These are phyloP conservation scores for Caenorhabditis sp. DNA, from an alignment of 2,888 invertebrate genomes.

Conservation along the genomic window DNA sequence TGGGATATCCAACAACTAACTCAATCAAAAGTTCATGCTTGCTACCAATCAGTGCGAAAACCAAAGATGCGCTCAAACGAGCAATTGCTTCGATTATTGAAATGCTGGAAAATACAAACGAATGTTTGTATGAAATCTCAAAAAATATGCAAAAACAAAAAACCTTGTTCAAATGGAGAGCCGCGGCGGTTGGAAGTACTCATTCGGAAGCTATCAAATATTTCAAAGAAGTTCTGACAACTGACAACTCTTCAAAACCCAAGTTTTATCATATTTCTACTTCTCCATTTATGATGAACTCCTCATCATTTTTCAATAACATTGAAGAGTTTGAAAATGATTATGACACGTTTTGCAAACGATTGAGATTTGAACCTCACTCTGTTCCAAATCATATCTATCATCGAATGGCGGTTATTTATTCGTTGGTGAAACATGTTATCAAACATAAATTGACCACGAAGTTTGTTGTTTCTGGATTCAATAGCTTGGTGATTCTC, in stretches of 20 bases:
- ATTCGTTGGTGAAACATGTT: slow-evolving; percentile 29
- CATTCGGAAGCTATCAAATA: slow-evolving; percentile 27
- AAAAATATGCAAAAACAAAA: slow-evolving; percentile 41
- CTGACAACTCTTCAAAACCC: background rate
- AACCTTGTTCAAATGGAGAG: slow-evolving; percentile 39
- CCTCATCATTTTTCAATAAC: slow-evolving; percentile 26
- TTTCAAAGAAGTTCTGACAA: slow-evolving; percentile 12
- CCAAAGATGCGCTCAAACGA: slow-evolving; percentile 31
- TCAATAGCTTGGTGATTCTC: slow-evolving; percentile 26
- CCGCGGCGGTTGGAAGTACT: slow-evolving; percentile 29
- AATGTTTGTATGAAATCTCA: slow-evolving; percentile 38
- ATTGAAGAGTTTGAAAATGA: slow-evolving; percentile 30
- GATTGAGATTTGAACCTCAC: slow-evolving; percentile 40
- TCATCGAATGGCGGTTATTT: slow-evolving; percentile 26
- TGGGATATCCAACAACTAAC: background rate
- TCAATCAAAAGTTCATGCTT: slow-evolving; percentile 10
- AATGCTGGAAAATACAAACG: slow-evolving; percentile 32
- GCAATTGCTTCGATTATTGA: slow-evolving; percentile 13
- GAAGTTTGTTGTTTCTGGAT: slow-evolving; percentile 32
- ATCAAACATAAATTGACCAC: slow-evolving; percentile 14
- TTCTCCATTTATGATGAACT: slow-evolving; percentile 6
- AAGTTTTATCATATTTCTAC: slow-evolving; percentile 25
- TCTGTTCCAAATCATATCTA: slow-evolving; percentile 19
- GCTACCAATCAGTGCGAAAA: slow-evolving; percentile 45
- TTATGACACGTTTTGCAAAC: slow-evolving; percentile 35